Evolutionary conservation across 2,797 vertebrate species (phyloP), one percentile per base, ranked within the genome.

Genomic region (Decapterus maruadsi): DNA sequence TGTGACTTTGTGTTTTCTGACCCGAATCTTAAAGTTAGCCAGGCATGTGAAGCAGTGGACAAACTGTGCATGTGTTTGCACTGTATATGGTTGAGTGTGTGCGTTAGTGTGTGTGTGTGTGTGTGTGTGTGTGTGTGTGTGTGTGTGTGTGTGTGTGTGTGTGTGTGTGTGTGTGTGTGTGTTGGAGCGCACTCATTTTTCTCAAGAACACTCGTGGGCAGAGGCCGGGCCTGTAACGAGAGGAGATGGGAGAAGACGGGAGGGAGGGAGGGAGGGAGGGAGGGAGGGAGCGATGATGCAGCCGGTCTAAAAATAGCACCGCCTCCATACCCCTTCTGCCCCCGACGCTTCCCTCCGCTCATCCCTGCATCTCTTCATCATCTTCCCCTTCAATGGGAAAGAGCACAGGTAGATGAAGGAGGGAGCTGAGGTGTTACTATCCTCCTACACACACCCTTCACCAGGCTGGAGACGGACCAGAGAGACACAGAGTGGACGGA

Each of bases 301-400:
- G 85, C 56, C 66, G 0, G 26, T 75, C 86, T 90, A 91, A 81
- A 93, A 89, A 90, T 92, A 91, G 76, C 81, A 43, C 82, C 77
- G 65, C 87, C 82, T 86, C 78, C 77, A 75, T 81, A 26, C 70
- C 75, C 75, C 66, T 73, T 80, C 87, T 81, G 53, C 80, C 85
- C 70, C 77, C 29, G 17, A 67, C 36, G 9, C 54, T 82, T 82
- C 62, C 68, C 38, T 81, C 48, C 16, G 8, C 66, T 68, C 68
- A 34, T 50, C 51, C 65, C 70, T 55, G 42, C 26, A 22, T 58
- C 38, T 59, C 60, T 50, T 72, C 50, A 63, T 78, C 40, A 26
- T 26, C 26, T 59, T 46, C 34, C 16, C 40, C 34, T 8, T 43
- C 76, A 73, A 77, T 80, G 55, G 83, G 79, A 77, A 68, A 56